A percentile compares a stretch with the other conserved stretches of the same genome.
These are phyloP conservation scores for Lissonota sp. DNA, from an alignment of 2,888 invertebrate genomes.

Conservation along the genomic window DNA sequence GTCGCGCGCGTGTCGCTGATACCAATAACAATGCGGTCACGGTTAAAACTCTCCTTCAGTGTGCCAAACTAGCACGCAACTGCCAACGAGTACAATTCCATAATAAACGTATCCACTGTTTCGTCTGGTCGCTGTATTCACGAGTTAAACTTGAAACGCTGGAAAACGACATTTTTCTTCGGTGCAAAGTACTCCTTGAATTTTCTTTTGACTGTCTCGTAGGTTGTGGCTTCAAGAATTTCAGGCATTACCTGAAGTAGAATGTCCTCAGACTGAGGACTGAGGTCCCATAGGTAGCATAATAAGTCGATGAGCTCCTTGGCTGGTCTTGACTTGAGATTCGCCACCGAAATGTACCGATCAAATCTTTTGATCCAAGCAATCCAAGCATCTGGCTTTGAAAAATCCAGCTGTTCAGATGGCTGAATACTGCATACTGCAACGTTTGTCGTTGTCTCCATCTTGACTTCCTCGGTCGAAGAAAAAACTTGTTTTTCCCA, in stretches of 20 bases:
- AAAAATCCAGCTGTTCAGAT: conserved; percentile 58
- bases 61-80: conserved; percentile 69
- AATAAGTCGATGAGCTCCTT: conserved; percentile 68
- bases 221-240: background rate
- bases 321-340: conserved; percentile 40
- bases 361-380: conserved; percentile 60
- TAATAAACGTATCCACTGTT: conserved; percentile 60
- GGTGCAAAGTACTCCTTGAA: conserved; percentile 27
- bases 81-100: conserved; percentile 66
- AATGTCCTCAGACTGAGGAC: conserved; percentile 67
- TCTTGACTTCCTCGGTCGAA: no score
- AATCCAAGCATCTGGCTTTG: conserved; percentile 54
- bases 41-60: conserved; percentile 69
- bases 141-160: conserved; percentile 66
- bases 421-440: conserved; percentile 11
- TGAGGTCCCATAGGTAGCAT: conserved; percentile 68
- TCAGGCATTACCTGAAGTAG: conserved; percentile 47
- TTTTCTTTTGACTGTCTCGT: background rate
- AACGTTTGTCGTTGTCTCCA: no score
- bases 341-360: conserved; percentile 58
- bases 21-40: conserved; percentile 73
- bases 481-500: no score
- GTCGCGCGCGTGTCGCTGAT: conserved; percentile 65
- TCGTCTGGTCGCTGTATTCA: conserved; percentile 57
- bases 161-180: conserved; percentile 66